Percentiles rank a stretch among this genome's conserved stretches.
These are phyloP conservation scores for Cephalopholis sonnerati DNA, from an alignment of 2,113 vertebrate species.

Conservation along the genomic window DNA sequence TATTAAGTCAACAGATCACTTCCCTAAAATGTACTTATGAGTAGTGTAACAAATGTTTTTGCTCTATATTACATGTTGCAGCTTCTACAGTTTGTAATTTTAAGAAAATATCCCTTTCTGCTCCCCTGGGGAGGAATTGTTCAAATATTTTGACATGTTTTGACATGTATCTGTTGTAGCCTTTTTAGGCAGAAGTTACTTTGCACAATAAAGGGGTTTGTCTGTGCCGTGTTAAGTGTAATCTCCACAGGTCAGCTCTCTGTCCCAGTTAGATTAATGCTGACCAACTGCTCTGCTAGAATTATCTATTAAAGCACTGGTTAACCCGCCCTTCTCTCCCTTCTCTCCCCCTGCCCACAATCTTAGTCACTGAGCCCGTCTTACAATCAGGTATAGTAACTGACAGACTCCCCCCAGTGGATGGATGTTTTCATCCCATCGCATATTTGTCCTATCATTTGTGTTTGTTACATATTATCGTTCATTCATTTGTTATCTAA, in stretches of 20 bases:
- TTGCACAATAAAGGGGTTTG: slow-evolving; percentile 7
- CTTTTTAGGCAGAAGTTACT: slow-evolving; percentile 7
- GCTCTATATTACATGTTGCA: not conserved
- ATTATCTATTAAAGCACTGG: slow-evolving; percentile 71
- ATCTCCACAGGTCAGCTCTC: slow-evolving; percentile 53
- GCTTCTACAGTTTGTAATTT: not conserved
- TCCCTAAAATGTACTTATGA: not conserved
- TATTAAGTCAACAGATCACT: not conserved
- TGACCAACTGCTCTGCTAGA: slow-evolving; percentile 65
- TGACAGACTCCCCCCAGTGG: slow-evolving; percentile 43
- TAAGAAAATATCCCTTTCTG: not conserved
- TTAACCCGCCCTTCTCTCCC: slow-evolving; percentile 78
- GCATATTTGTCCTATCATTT: slow-evolving; percentile 41
- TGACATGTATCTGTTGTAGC: not conserved
- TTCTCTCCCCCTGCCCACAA: slow-evolving; percentile 81
- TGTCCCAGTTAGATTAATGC: slow-evolving; percentile 64
- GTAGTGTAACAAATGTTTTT: not conserved
- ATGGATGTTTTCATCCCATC: slow-evolving; percentile 46
- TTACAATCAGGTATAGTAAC: slow-evolving; percentile 99
- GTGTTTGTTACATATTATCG: slow-evolving; percentile 51
- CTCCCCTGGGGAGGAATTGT: not conserved
- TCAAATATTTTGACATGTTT: slow-evolving; percentile 5
- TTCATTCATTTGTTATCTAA: slow-evolving; percentile 38
- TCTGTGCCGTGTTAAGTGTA: slow-evolving; percentile 42
- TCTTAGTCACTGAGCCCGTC: slow-evolving; percentile 96